Evolutionary conservation across 2,888 invertebrate genomes (phyloP).

Genomic region (Zhuqinia jingwanae): DNA sequence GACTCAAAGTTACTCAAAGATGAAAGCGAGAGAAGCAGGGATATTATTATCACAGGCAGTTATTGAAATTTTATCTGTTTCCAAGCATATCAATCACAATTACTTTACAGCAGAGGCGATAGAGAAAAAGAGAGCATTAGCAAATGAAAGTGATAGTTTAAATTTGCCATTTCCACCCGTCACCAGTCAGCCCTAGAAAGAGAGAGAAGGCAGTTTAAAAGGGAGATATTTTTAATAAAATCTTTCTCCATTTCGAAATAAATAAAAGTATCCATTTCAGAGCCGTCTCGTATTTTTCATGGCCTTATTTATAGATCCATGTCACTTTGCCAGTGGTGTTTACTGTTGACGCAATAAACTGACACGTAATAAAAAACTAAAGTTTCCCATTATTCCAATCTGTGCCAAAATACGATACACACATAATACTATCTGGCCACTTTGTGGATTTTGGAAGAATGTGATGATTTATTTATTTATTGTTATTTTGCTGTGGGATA

Average conservation of each 20-base stretch:
- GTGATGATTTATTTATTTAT: constrained; percentile 40
- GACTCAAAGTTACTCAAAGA: not conserved
- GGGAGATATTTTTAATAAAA: not conserved
- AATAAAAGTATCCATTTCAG: not conserved
- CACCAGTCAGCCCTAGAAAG: not conserved
- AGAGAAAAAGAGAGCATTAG: constrained; percentile 11
- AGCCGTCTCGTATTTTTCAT: not conserved
- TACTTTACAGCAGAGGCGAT: too few species aligned
- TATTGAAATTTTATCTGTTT: constrained; percentile 19
- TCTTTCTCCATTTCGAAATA: not conserved
- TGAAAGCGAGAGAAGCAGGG: too few species aligned
- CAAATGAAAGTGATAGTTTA: not conserved
- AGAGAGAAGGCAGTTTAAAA: not conserved
- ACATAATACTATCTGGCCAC: too few species aligned
- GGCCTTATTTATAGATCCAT: not conserved
- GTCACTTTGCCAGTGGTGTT: not conserved
- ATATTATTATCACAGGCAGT: too few species aligned
- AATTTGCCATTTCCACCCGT: constrained; percentile 1
- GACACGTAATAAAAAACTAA: too few species aligned
- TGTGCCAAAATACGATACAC: constrained; percentile 38
- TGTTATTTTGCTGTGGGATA: not conserved
- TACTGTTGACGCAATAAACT: too few species aligned
- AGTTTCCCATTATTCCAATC: too few species aligned
- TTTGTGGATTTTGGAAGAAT: constrained; percentile 17
- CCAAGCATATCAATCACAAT: constrained; percentile 31